These are phyloP conservation scores for Gouania willdenowi DNA, from an alignment of 2,797 vertebrate genomes.

Conservation along the genomic window DNA sequence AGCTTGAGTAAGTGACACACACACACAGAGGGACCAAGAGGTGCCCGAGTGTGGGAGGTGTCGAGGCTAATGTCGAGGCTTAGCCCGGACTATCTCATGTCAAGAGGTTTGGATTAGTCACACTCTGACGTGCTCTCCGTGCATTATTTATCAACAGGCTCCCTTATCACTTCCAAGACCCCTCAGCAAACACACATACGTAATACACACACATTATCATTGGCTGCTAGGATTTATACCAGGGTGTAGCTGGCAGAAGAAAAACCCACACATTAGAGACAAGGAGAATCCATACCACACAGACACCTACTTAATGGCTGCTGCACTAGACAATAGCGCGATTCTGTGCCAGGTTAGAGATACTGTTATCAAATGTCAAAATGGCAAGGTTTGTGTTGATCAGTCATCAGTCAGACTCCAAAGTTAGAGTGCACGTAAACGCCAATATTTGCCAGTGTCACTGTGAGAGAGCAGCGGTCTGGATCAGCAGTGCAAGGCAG, in stretches of 20 bases:
- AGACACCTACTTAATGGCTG: slow-evolving; percentile 21
- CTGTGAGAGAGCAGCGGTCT: slow-evolving; percentile 2
- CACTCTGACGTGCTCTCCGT: slow-evolving; percentile 48
- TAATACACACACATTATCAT: background rate
- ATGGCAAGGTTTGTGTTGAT: background rate
- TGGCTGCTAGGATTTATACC: slow-evolving; percentile 53
- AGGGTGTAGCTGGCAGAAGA: slow-evolving; percentile 15
- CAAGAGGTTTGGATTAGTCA: slow-evolving; percentile 68
- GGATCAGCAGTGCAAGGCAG: slow-evolving; percentile 11
- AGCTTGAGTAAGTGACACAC: background rate
- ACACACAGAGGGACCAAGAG: background rate
- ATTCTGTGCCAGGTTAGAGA: no score
- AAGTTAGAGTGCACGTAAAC: slow-evolving; percentile 11
- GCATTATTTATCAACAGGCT: slow-evolving; percentile 68
- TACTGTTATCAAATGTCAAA: background rate
- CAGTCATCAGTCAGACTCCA: background rate
- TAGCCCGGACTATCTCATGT: slow-evolving; percentile 45
- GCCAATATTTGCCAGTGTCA: slow-evolving; percentile 30
- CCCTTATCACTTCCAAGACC: slow-evolving; percentile 24
- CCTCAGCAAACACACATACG: background rate
- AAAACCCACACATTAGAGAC: slow-evolving; percentile 49
- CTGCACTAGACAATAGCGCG: no score
- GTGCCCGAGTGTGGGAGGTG: background rate
- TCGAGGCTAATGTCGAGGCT: slow-evolving; percentile 27
- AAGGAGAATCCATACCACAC: slow-evolving; percentile 36